phyloP scores from a whole-genome alignment of 1,140 invertebrate species.

The Orchesella cincta region DNA sequence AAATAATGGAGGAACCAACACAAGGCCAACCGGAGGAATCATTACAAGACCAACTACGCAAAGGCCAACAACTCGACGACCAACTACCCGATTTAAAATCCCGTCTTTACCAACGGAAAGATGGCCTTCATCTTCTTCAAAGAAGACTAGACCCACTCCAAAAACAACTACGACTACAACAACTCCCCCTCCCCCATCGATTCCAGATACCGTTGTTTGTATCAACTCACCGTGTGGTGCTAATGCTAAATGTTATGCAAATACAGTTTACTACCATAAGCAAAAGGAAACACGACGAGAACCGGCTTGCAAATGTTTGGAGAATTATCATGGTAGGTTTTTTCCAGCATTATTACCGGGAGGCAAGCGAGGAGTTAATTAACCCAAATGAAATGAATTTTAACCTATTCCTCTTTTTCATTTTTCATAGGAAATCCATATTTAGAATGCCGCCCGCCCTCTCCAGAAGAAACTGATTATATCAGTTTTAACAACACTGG shows the following conservation, averaged over 20 bases:
- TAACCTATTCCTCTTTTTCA: background rate
- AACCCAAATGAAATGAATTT: background rate
- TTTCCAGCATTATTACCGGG: background rate
- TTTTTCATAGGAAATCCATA: constrained; percentile 20
- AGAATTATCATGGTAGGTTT: constrained; percentile 2
- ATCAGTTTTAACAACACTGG: background rate
- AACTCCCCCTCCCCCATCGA: background rate
- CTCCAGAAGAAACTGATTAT: background rate
- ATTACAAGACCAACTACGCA: background rate
- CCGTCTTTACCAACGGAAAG: background rate
- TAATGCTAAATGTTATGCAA: constrained; percentile 14
- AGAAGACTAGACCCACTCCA: background rate
- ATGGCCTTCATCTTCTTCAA: background rate
- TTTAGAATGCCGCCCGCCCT: constrained; percentile 3
- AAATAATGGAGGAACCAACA: background rate
- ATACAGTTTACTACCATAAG: constrained; percentile 24
- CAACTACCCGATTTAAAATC: background rate
- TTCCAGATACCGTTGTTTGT: constrained; percentile 7
- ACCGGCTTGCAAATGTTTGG: constrained; percentile 20
- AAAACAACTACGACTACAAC: background rate
- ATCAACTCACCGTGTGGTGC: background rate
- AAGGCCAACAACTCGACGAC: background rate
- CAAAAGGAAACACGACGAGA: background rate
- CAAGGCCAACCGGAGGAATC: background rate
- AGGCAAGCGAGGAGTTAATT: too few relatives aligned